Evolutionary conservation across 2,888 invertebrate species (phyloP), one percentile per base, ranked within the genome.

Genomic region (Lithophane semibrunnea): DNA sequence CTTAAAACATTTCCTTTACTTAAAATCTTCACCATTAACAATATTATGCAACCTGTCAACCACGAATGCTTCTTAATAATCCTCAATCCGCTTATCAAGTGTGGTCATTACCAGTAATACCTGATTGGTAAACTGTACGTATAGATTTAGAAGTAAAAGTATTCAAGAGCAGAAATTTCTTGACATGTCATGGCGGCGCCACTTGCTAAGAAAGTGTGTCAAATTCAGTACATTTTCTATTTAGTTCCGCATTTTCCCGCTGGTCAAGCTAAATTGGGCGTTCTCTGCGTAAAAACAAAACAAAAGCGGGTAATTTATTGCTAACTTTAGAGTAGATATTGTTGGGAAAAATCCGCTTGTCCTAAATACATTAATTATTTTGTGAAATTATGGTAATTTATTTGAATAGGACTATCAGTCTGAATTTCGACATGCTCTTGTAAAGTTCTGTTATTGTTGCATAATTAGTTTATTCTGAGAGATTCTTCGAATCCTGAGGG

Each of bases 241-340:
- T 49, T 68, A 60, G 42, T 68, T 60, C 21, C 13, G 3, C 13
- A n/a, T 49, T 68, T 80, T 56, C 24, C 69, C 60, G n/a, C 29
- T 4, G 37, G 1, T 24, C 79, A 9, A 13, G 12, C 8, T 49
- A 37, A 21, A 47, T 29, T 75, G 37, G 68, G 0, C 10, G 18
- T 0, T 52, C 9, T 56, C 13, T 21, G 9, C 16, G 58, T 65
- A 65, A 64, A 42, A 58, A 64, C 49, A 63, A 65, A 83, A 77
- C 73, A 83, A 83, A 79, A 79, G 68, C 64, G 21, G 24, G 67
- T 83, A 70, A 83, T 77, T 83, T 83, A 80, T 80, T 64, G 56
- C 54, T 64, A 56, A 73, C 42, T 74, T 82, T 79, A 29, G 71
- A 82, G 60, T 52, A n/a, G 47, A 9, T 37, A 44, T 76, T 60